Conservation (phyloP, 2,888 invertebrate species). For the Brenthis ino region DNA sequence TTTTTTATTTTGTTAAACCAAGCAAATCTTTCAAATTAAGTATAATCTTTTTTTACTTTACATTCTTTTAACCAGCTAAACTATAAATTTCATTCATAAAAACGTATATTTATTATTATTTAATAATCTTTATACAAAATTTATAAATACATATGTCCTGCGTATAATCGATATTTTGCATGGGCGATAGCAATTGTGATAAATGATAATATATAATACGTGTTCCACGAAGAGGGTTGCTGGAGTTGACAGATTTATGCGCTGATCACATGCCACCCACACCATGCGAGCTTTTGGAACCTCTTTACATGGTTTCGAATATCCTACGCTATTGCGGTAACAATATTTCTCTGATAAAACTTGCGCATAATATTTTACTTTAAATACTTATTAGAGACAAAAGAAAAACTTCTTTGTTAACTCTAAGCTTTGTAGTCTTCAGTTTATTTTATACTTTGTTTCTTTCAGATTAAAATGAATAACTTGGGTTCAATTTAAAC, state of each 20-base stretch:
- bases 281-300: constrained; percentile 62
- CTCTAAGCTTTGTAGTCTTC: constrained; percentile 3
- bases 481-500: background rate
- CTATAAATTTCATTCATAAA: too few relatives aligned
- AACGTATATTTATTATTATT: too few relatives aligned
- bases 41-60: too few relatives aligned
- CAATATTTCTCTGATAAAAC: constrained; percentile 28
- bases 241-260: constrained; percentile 68
- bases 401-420: constrained; percentile 10
- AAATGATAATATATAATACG: constrained; percentile 10
- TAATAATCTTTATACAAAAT: background rate
- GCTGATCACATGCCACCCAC: constrained; percentile 63
- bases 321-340: constrained; percentile 35
- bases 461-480: background rate
- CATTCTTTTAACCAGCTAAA: too few relatives aligned
- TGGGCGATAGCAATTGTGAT: constrained; percentile 19
- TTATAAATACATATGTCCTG: background rate
- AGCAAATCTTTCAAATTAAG: too few relatives aligned
- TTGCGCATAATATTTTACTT: background rate
- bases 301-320: constrained; percentile 45
- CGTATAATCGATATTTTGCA: constrained; percentile 12
- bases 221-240: constrained; percentile 30
- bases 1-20: too few relatives aligned
- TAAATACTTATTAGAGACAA: background rate
- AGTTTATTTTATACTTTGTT: background rate